Evolutionary conservation across 2,888 invertebrate species (phyloP), one percentile per base, ranked within the genome.

Genomic region (Thymelicus sylvestris): DNA sequence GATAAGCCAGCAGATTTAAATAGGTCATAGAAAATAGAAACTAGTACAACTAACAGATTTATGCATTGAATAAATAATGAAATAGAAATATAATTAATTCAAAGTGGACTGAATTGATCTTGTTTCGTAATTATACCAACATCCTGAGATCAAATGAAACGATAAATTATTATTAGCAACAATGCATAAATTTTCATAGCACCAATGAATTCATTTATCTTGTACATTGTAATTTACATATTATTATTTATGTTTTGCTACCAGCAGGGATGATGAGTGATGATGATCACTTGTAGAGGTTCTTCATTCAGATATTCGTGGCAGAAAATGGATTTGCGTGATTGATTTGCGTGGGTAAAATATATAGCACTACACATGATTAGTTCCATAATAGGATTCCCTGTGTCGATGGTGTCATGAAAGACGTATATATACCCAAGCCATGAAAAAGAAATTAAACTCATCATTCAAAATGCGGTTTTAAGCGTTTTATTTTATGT

Each of bases 11-110:
- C 13, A 59, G 6, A 10, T 13, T 13, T 38, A 12, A 12, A 55
- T 8, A 12, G 24, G 19, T 2, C 31, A 38, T n/a, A 38, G 57
- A 59, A 59, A 59, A 38, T 13, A 59, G 57, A 38, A 59, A 59
- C 57, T 12, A 59, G 31, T 59, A 38, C 57, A 59, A 31, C n/a
- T 38, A 5, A 59, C 13, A 38, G 8, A 59, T 59, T 59, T 59
- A 59, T 59, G 38, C 31, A 59, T 38, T 59, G 57, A 38, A 38
- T 59, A 38, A 52, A 52, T 52, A 52, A 52, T 7, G 57, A 38
- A 59, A 31, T 59, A 59, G 31, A 38, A 38, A 38, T 13, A 59
- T 52, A 59, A 59, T 59, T 59, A 38, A 59, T 59, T 59, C 31
- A 38, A 59, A 59, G n/a, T 38, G 57, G 38, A 38, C 13, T 59